A percentile compares a stretch with the other conserved stretches of the same genome.
Evolutionary conservation across 2,888 invertebrate species (phyloP).

Genomic region (Elegia similella): DNA sequence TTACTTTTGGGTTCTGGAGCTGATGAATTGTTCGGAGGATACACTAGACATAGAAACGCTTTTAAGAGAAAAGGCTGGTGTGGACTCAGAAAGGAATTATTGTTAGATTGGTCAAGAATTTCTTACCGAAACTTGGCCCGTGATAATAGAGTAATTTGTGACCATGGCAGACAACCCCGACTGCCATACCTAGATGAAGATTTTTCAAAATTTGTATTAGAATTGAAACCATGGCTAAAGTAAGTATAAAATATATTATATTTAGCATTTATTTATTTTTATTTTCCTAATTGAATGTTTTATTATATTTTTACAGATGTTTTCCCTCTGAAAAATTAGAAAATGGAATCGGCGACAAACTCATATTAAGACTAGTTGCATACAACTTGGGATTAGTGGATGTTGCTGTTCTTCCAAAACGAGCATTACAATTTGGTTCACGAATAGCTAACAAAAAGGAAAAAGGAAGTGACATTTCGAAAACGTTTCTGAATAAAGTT

Average conservation of each 20-base stretch:
- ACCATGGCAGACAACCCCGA: constrained; percentile 92
- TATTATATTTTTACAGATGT: constrained; percentile 68
- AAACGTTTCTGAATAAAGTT: constrained; percentile 43
- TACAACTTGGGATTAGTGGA: constrained; percentile 83
- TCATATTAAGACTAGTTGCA: constrained; percentile 89
- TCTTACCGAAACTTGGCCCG: constrained; percentile 95
- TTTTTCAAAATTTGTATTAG: constrained; percentile 83
- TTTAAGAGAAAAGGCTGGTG: constrained; percentile 81
- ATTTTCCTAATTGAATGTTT: background rate
- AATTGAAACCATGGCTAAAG: constrained; percentile 86
- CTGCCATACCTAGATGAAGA: constrained; percentile 90
- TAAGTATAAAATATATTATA: constrained; percentile 42
- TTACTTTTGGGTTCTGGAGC: constrained; percentile 96
- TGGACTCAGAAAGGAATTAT: constrained; percentile 83
- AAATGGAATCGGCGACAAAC: constrained; percentile 95
- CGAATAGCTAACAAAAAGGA: constrained; percentile 95
- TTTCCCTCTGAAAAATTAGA: constrained; percentile 81
- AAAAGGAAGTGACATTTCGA: constrained; percentile 90
- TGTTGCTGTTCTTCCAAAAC: constrained; percentile 89
- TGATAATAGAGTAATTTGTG: constrained; percentile 95
- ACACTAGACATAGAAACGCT: constrained; percentile 91
- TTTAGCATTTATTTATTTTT: constrained; percentile 15
- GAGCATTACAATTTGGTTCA: constrained; percentile 98
- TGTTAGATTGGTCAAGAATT: constrained; percentile 91
- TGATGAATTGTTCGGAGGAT: constrained; percentile 98